Evolutionary conservation across 2,888 invertebrate genomes (phyloP), one percentile per base, ranked within the genome.

Genomic region (Caenorhabditis sp.): DNA sequence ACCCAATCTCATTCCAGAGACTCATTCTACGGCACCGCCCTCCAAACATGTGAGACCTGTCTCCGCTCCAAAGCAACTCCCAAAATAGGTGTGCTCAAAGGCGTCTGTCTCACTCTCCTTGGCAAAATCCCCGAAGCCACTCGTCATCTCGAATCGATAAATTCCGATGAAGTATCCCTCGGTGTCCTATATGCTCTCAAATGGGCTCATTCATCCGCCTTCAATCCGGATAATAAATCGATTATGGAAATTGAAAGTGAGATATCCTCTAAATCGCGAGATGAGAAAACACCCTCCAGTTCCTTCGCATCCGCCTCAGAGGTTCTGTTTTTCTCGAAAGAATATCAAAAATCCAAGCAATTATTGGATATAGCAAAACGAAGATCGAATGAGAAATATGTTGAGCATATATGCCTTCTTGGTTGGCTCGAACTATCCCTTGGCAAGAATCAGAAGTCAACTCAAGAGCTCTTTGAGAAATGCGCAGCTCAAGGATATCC

Each of bases 101-200:
- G 75, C 27, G 76, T 77, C 23, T 64, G 69, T 53, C 60, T 76
- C 17, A 64, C 65, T 23, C 69, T 72, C 12, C 43, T 74, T 3
- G 84, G 84, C 1, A 82, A 80, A 67, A 59, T 81, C 1, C 67
- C 85, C 3, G 85, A 85, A 43, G 83, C 83, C 0, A 80, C 85
- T 20, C 79, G 85, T 21, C 43, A 43, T 43, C 17, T 43, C 14
- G 43, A 43, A 43, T 10, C 68, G 10, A 14, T 74, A 1, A 62
- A 59, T 17, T 73, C 77, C 43, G 75, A 75, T 17, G 58, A 74
- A 12, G 63, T 59, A 57, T 59, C 68, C 43, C 63, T 80, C 10
- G 80, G 77, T 31, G 75, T 70, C 0, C 62, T 76, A 8, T 53
- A 71, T 31, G 80, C 76, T 4, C 27, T 76, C 23, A 77, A 74